Evolutionary conservation across 2,797 vertebrate genomes (phyloP).

Genomic region (Phrynocephalus forsythii): DNA sequence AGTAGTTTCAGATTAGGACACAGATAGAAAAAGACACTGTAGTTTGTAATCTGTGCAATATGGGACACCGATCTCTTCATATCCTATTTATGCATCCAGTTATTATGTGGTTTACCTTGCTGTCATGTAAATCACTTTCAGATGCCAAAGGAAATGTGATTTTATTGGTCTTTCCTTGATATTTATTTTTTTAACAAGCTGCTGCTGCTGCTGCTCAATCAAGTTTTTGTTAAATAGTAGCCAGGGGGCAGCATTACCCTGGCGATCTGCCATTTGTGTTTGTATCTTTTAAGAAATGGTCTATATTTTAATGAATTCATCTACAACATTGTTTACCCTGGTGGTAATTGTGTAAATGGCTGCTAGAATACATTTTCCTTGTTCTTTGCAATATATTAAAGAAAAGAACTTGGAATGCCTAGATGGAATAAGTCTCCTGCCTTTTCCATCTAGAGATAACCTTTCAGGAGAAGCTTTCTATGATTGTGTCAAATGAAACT

Average conservation of each 20-base stretch:
- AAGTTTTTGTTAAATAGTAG: slow-evolving; percentile 62
- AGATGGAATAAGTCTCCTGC: slow-evolving; percentile 32
- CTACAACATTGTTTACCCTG: slow-evolving; percentile 69
- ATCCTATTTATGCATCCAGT: slow-evolving; percentile 69
- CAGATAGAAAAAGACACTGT: slow-evolving; percentile 39
- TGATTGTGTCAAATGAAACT: slow-evolving; percentile 24
- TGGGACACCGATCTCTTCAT: slow-evolving; percentile 65
- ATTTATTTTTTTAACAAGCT: slow-evolving; percentile 75
- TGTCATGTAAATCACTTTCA: slow-evolving; percentile 73
- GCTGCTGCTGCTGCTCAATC: slow-evolving; percentile 68
- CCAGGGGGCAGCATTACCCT: slow-evolving; percentile 59
- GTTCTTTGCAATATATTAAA: slow-evolving; percentile 69
- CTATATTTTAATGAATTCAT: slow-evolving; percentile 53
- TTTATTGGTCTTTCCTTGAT: slow-evolving; percentile 59
- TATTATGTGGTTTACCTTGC: slow-evolving; percentile 60
- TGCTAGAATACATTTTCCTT: slow-evolving; percentile 59
- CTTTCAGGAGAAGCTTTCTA: slow-evolving; percentile 29
- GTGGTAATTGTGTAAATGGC: slow-evolving; percentile 67
- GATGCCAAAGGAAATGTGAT: slow-evolving; percentile 81
- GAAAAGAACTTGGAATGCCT: slow-evolving; percentile 59
- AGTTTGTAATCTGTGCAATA: slow-evolving; percentile 71
- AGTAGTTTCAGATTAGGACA: slow-evolving; percentile 37
- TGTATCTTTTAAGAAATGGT: slow-evolving; percentile 63
- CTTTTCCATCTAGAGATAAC: slow-evolving; percentile 44
- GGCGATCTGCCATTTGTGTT: slow-evolving; percentile 68